Evolutionary conservation across 2,113 vertebrate genomes (phyloP), one percentile per base, ranked within the genome.

Genomic region (Ophthalmotilapia sp.): DNA sequence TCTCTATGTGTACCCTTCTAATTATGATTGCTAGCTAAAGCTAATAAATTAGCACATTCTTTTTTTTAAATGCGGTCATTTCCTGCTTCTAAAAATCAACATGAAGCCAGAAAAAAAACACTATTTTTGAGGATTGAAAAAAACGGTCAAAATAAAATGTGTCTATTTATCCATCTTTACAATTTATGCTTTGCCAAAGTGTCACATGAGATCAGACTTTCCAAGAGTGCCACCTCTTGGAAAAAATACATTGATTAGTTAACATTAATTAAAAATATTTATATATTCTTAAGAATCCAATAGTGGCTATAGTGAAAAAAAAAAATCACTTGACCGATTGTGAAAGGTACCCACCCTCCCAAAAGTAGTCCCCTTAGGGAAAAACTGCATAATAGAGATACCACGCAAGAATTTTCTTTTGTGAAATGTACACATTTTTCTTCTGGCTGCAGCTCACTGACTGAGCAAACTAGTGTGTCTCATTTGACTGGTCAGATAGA

Each of bases 401-500:
- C 19, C 13, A 47, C 21, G 10, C 14, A 13, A 42, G 26, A 49
- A 19, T 11, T 17, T 90, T 83, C 15, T 21, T 7, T 77, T 47
- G 23, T 81, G 60, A 83, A 73, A 90, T 40, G 91, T 56, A 90
- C 56, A 88, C 70, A 90, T 86, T 90, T 91, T 88, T 54, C 62
- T 92, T 77, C 38, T 81, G 87, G 86, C 82, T 88, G 56, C 87
- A 91, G 84, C 81, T 89, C 90, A 93, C 89, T 58, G 60, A 83
- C 80, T 75, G 42, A 89, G 91, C 84, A 92, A 95, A 94, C 86
- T 75, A 65, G 42, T 45, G 62, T 26, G 81, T 92, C 77, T 93
- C 91, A 84, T 93, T 81, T 92, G 93, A 86, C 86, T 80, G 90
- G 15, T 90, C 90, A 90, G 79, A 93, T 89, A 86, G 89, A 93